Evolutionary conservation across 1,140 invertebrate genomes (phyloP), one percentile per base, ranked within the genome.

Genomic region (Cepaea nemoralis): DNA sequence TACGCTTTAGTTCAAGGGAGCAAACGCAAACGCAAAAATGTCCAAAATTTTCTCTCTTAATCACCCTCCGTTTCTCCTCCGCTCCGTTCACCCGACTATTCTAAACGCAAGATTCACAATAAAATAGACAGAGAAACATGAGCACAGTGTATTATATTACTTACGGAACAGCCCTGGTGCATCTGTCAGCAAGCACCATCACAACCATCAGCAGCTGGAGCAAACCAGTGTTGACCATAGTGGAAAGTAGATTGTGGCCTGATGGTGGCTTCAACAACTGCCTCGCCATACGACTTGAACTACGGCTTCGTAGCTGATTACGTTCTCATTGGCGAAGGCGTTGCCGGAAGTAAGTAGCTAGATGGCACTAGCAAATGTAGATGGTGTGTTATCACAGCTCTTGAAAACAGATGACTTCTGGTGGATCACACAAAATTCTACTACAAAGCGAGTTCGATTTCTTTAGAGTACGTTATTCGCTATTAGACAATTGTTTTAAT

Each of bases 111-210:
- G n/a, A n/a, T n/a, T n/a, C n/a, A n/a, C n/a, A n/a, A 55, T 55
- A 24, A 14, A 55, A 14, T 55, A 55, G n/a, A 22, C 19, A 55
- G 5, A 55, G n/a, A 55, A 55, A 55, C 22, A 55, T 10, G n/a
- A 6, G 16, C 42, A 45, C 42, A 45, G 16, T n/a, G n/a, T n/a
- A n/a, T n/a, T n/a, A n/a, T n/a, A 16, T 16, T 10, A 79, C 78
- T 80, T 55, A 80, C 78, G 78, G 78, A 1, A 80, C 78, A 55
- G 78, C 78, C 6, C 45, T 31, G 0, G 78, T 70, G 39, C 78
- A 80, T 50, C 77, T 31, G n/a, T 79, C 77, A 45, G 77, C 77
- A 35, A 70, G 16, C 8, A 50, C 59, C 27, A 63, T 69, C 1
- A 79, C 66, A 39, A 79, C 77, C 59, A 79, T 39, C 2, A 79